Evolutionary conservation across 1,140 invertebrate species (phyloP).

Genomic region (Lepidurus packardi): DNA sequence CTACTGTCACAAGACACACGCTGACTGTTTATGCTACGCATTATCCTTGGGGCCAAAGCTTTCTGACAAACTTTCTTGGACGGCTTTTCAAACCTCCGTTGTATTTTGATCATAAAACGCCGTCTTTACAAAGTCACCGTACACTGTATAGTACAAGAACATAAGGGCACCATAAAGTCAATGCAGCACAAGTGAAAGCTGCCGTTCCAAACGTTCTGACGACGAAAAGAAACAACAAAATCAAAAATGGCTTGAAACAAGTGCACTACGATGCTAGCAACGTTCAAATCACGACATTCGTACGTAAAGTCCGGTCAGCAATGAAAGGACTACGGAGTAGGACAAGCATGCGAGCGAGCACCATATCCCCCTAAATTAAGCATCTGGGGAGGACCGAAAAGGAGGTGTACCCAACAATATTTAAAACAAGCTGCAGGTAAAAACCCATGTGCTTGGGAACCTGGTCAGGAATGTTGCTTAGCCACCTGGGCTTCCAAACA

Average conservation of each 20-base stretch:
- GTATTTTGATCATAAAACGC: too few species aligned
- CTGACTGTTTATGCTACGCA: too few species aligned
- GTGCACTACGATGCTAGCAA: not conserved
- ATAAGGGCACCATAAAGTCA: not conserved
- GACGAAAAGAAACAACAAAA: not conserved
- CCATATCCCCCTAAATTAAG: not conserved
- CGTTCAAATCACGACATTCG: constrained; percentile 2
- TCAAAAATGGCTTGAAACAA: not conserved
- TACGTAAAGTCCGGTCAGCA: not conserved
- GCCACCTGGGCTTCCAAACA: constrained; percentile 12
- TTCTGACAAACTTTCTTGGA: too few species aligned
- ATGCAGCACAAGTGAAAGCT: not conserved
- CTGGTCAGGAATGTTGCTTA: constrained; percentile 18
- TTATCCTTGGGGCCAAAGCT: too few species aligned
- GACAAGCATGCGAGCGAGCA: not conserved
- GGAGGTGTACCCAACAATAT: constrained; percentile 3
- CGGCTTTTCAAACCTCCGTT: too few species aligned
- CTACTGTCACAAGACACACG: too few species aligned
- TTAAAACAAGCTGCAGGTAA: constrained; percentile 9
- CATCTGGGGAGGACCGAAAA: not conserved
- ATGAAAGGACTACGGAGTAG: not conserved
- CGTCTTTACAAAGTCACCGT: too few species aligned
- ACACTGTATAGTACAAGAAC: too few species aligned
- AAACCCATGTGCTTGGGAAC: not conserved
- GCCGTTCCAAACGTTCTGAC: not conserved